Evolutionary conservation across 2,888 invertebrate species (phyloP).

Genomic region (Imbricaverruca yamaguchii): DNA sequence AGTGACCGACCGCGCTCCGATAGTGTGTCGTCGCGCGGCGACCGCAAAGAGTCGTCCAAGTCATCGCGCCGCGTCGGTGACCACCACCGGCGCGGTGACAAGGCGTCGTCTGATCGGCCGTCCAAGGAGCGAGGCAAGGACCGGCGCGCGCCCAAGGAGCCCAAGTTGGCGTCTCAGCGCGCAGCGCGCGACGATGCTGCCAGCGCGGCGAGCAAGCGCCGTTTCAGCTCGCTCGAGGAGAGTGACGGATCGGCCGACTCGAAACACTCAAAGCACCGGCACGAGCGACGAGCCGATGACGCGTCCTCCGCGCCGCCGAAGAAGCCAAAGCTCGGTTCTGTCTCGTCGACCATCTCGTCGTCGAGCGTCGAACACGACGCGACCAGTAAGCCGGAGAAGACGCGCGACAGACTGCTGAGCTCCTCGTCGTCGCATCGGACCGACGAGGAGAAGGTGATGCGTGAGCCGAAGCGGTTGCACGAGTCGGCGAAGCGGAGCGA

Average conservation of each 20-base stretch:
- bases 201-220: conserved; percentile 22
- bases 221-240: conserved; percentile 24
- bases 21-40: conserved; percentile 17
- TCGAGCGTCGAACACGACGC: conserved; percentile 27
- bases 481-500: conserved; percentile 18
- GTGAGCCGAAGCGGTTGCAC: conserved; percentile 25
- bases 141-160: neutral
- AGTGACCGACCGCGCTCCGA: conserved; percentile 26
- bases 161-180: neutral
- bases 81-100: conserved; percentile 4
- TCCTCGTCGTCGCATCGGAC: conserved; percentile 22
- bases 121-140: conserved; percentile 1
- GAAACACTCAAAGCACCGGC: neutral
- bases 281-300: conserved; percentile 15
- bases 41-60: neutral
- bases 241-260: conserved; percentile 20
- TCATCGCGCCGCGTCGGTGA: neutral
- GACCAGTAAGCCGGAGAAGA: conserved; percentile 22
- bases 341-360: conserved; percentile 26
- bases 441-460: conserved; percentile 7
- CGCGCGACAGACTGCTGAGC: conserved; percentile 24
- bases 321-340: conserved; percentile 6
- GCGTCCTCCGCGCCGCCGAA: neutral
- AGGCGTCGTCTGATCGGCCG: neutral
- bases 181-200: neutral